These are phyloP conservation scores for Furcula furcula DNA, from an alignment of 2,888 invertebrate species.

Conservation along the genomic window DNA sequence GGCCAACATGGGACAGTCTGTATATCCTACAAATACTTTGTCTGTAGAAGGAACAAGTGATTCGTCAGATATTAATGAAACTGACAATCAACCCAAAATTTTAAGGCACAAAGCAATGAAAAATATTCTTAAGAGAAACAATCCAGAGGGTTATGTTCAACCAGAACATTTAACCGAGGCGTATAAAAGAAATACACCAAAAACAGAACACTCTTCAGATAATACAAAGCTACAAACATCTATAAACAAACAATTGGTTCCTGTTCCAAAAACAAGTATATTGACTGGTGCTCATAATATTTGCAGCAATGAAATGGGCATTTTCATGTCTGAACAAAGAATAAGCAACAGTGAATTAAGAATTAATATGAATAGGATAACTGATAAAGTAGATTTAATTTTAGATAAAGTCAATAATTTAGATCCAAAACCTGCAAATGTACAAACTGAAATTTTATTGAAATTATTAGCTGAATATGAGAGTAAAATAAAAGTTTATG, in stretches of 20 bases:
- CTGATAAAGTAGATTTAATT: slow-evolving; percentile 61
- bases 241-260: slow-evolving; percentile 46
- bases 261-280: slow-evolving; percentile 38
- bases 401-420: slow-evolving; percentile 46
- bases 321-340: slow-evolving; percentile 65
- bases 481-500: slow-evolving; percentile 63
- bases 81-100: slow-evolving; percentile 36
- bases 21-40: slow-evolving; percentile 48
- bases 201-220: slow-evolving; percentile 23
- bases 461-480: slow-evolving; percentile 69
- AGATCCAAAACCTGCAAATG: slow-evolving; percentile 28
- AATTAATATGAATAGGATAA: slow-evolving; percentile 62
- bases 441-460: slow-evolving; percentile 52
- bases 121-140: slow-evolving; percentile 35
- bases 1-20: slow-evolving; percentile 71
- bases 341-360: slow-evolving; percentile 65
- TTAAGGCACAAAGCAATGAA: slow-evolving; percentile 53
- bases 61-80: slow-evolving; percentile 59
- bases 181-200: slow-evolving; percentile 25
- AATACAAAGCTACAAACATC: slow-evolving; percentile 26
- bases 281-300: slow-evolving; percentile 22
- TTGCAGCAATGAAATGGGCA: slow-evolving; percentile 41
- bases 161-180: slow-evolving; percentile 30
- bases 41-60: slow-evolving; percentile 49
- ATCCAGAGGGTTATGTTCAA: slow-evolving; percentile 33